A percentile compares a stretch with the other conserved stretches of the same genome.
These are phyloP conservation scores for Pseudomyrmex pallidus DNA, from an alignment of 1,140 invertebrate species.

Conservation along the genomic window DNA sequence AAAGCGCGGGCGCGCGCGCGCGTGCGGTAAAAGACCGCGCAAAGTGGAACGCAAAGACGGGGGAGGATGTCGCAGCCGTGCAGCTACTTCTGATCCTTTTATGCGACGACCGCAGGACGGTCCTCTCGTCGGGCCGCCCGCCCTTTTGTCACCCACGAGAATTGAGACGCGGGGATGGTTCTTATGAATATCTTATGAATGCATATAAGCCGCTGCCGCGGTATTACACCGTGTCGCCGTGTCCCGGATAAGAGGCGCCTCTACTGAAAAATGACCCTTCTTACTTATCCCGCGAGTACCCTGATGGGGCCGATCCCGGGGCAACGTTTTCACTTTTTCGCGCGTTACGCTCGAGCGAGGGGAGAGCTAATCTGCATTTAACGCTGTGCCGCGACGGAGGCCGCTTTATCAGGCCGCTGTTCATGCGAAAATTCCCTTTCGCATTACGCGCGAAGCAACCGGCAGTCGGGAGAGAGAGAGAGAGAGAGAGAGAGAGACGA, in stretches of 20 bases:
- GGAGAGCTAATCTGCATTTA: conserved; percentile 64
- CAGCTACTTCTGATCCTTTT: conserved; percentile 56
- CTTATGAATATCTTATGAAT: conserved; percentile 81
- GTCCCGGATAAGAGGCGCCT: conserved; percentile 57
- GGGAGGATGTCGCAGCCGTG: not conserved
- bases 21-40: not conserved
- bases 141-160: conserved; percentile 63
- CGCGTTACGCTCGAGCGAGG: conserved; percentile 29
- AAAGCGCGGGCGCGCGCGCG: not conserved
- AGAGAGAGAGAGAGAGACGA: not conserved
- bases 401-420: conserved; percentile 53
- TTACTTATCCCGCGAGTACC: conserved; percentile 51
- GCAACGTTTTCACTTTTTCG: conserved; percentile 72
- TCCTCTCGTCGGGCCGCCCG: conserved; percentile 55
- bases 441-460: conserved; percentile 15
- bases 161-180: conserved; percentile 59
- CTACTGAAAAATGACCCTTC: conserved; percentile 70
- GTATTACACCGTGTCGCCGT: conserved; percentile 76
- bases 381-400: conserved; percentile 9
- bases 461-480: not conserved
- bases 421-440: conserved; percentile 53
- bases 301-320: conserved; percentile 62
- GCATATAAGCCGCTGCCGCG: conserved; percentile 75
- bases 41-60: not conserved
- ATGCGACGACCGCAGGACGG: conserved; percentile 55